Conservation (phyloP, 2,797 vertebrate genomes). For the Pangasius larnaudii region DNA sequence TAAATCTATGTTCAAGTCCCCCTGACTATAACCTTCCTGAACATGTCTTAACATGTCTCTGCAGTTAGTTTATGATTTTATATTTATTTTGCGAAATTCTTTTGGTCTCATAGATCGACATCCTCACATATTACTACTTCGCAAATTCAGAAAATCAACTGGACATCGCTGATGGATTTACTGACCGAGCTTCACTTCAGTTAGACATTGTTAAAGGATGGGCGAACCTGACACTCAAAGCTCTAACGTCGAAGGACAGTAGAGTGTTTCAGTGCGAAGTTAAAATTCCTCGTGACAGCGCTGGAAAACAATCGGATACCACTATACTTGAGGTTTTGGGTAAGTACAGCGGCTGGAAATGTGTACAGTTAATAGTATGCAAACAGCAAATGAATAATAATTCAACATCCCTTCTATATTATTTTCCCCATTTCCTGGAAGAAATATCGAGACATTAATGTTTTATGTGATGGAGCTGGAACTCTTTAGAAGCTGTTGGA, state of each 20-base stretch:
- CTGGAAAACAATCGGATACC: not conserved
- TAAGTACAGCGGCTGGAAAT: constrained; percentile 51
- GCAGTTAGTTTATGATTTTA: not conserved
- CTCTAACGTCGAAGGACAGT: constrained; percentile 61
- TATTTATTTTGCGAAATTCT: too few relatives aligned
- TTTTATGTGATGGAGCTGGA: not conserved
- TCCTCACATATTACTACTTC: constrained; percentile 21
- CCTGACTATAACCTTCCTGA: not conserved
- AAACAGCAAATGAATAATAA: not conserved
- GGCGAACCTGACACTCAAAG: constrained; percentile 60
- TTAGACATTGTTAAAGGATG: not conserved
- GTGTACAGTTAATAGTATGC: not conserved
- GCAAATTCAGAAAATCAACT: accelerated
- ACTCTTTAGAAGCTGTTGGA: not conserved
- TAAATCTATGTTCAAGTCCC: too few relatives aligned
- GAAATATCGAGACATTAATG: not conserved
- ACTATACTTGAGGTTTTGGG: constrained; percentile 70
- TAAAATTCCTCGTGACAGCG: not conserved
- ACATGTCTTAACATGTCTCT: not conserved
- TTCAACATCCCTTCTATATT: not conserved
- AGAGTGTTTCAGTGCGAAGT: constrained; percentile 63
- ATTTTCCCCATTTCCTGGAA: not conserved
- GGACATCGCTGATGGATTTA: not conserved
- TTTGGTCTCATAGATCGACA: constrained; percentile 2
- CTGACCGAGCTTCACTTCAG: constrained; percentile 24